These are phyloP conservation scores for Dasypogon diadema DNA, from an alignment of 2,888 invertebrate genomes.

Conservation along the genomic window DNA sequence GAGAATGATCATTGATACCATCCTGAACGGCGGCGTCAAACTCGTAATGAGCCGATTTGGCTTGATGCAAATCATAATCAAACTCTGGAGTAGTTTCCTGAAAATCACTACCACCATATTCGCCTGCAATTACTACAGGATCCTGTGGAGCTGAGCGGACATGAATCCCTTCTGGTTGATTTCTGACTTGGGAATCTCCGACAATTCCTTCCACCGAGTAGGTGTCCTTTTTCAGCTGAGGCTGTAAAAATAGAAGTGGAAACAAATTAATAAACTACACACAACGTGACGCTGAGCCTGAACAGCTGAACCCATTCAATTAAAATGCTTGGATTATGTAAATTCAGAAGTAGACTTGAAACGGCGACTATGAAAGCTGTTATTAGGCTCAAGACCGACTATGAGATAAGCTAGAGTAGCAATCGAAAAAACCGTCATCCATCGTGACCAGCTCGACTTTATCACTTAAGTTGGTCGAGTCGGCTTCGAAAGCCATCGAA, in stretches of 20 bases:
- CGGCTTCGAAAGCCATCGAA: not conserved
- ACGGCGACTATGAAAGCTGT: not conserved
- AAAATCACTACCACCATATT: slow-evolving; percentile 26
- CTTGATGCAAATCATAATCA: slow-evolving; percentile 63
- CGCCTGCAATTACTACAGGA: slow-evolving; percentile 44
- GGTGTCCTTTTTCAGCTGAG: not conserved
- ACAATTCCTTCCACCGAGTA: not conserved
- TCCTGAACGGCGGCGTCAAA: slow-evolving; percentile 69
- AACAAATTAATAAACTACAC: not conserved
- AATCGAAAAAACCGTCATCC: not conserved
- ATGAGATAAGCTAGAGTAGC: not conserved
- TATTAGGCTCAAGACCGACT: slow-evolving; percentile 12
- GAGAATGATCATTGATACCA: slow-evolving; percentile 69
- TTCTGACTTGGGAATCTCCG: slow-evolving; percentile 9
- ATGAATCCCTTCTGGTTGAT: not conserved
- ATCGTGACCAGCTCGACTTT: not conserved
- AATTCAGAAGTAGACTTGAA: slow-evolving; percentile 10
- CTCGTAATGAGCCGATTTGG: slow-evolving; percentile 69
- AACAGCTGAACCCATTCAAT: too few species aligned
- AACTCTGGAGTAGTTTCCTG: slow-evolving; percentile 51
- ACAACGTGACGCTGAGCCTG: not conserved
- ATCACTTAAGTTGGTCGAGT: slow-evolving; percentile 9
- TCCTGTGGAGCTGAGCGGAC: slow-evolving; percentile 54
- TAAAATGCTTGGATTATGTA: slow-evolving; percentile 10
- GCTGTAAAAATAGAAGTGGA: not conserved